Percentiles rank a stretch among this genome's conserved stretches.
phyloP scores from a whole-genome alignment of 2,113 vertebrate species.

The Rhipidura dahli region DNA sequence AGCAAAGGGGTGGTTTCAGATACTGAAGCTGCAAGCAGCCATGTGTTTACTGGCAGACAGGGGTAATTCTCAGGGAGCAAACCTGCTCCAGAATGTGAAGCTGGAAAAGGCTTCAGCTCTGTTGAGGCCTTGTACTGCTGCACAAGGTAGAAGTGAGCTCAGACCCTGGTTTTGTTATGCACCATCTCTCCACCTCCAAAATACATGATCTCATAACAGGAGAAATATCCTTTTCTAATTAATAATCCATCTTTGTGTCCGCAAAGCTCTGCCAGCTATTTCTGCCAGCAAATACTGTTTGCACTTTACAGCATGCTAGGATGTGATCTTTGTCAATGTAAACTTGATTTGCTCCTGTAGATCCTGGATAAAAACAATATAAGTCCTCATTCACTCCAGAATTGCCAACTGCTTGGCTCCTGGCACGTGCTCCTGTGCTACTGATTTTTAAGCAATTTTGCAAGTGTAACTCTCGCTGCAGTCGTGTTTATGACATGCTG shows the following conservation, averaged over 20 bases:
- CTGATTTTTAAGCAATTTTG: background rate
- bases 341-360: background rate
- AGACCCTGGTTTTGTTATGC: background rate
- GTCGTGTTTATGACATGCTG: background rate
- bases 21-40: background rate
- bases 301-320: background rate
- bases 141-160: background rate
- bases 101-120: background rate
- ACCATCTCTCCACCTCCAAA: background rate
- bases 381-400: background rate
- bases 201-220: background rate
- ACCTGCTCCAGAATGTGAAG: background rate
- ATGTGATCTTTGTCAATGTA: background rate
- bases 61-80: background rate
- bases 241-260: background rate
- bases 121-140: background rate
- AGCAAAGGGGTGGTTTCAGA: background rate
- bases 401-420: background rate
- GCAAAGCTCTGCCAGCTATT: slow-evolving; percentile 13
- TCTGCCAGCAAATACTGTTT: background rate
- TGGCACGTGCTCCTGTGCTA: background rate
- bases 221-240: background rate
- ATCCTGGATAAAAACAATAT: background rate
- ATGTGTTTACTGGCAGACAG: background rate
- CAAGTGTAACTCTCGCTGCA: background rate